These are phyloP conservation scores for Stenodera caucasica DNA, from an alignment of 2,888 invertebrate genomes.

Conservation along the genomic window DNA sequence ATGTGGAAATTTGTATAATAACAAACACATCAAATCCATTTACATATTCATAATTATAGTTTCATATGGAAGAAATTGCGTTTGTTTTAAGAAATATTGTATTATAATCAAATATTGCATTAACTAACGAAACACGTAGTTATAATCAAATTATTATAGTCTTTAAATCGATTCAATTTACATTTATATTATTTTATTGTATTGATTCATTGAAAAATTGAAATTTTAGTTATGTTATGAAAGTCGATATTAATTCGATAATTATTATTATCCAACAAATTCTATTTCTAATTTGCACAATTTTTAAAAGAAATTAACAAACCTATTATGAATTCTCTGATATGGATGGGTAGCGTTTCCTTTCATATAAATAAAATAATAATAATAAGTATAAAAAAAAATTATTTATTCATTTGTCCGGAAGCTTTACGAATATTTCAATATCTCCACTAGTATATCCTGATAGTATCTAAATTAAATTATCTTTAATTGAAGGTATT, in stretches of 20 bases:
- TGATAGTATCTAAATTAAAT: no score
- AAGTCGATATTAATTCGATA: neutral
- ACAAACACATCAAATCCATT: neutral
- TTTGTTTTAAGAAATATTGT: slow-evolving; percentile 19
- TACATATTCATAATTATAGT: neutral
- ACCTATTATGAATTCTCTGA: slow-evolving; percentile 17
- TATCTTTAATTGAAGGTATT: neutral
- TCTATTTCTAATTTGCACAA: slow-evolving; percentile 16
- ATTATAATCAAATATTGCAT: slow-evolving; percentile 21
- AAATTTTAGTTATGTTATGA: neutral
- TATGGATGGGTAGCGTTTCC: slow-evolving; percentile 17
- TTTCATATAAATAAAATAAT: slow-evolving; percentile 1
- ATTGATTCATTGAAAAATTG: no score
- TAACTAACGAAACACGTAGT: slow-evolving; percentile 17
- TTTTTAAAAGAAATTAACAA: slow-evolving; percentile 20
- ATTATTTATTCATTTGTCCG: no score
- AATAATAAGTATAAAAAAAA: neutral
- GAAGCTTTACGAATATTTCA: no score
- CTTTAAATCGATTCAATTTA: neutral
- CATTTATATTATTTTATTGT: neutral
- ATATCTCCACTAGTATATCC: no score
- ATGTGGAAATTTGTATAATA: neutral
- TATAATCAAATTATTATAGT: neutral
- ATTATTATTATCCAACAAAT: neutral
- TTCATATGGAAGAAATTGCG: slow-evolving; percentile 18